Conservation (phyloP, 2,888 invertebrate species). For the Heliconius ethilla region DNA sequence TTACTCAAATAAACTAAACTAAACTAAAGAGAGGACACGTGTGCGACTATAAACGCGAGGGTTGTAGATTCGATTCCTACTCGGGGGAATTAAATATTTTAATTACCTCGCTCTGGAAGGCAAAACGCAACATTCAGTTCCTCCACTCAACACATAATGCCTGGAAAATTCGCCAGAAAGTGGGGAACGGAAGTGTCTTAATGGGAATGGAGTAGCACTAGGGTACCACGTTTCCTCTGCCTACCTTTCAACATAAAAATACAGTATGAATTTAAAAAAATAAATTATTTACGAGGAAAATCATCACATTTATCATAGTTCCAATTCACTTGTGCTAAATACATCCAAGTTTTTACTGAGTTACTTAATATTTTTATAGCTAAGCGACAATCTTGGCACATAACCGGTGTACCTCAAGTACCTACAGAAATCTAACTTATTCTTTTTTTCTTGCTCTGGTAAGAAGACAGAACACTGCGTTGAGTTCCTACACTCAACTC, state of each 20-base stretch:
- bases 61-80: neutral
- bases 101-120: neutral
- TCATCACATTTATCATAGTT: neutral
- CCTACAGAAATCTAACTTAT: neutral
- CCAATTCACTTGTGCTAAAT: neutral
- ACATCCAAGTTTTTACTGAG: neutral
- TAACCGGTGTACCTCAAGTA: neutral
- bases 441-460: neutral
- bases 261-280: neutral
- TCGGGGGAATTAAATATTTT: neutral
- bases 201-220: neutral
- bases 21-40: too few species aligned
- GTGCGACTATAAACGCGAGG: too few species aligned
- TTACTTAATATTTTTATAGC: constrained; percentile 31
- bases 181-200: neutral
- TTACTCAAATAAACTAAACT: too few species aligned
- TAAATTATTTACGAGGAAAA: neutral
- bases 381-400: constrained; percentile 21
- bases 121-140: neutral
- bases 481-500: neutral
- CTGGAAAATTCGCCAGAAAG: neutral
- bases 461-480: neutral
- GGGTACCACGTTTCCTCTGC: neutral
- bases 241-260: neutral
- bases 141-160: too few species aligned